phyloP scores from a whole-genome alignment of 2,888 invertebrate species.

The Machimus rusticus region DNA sequence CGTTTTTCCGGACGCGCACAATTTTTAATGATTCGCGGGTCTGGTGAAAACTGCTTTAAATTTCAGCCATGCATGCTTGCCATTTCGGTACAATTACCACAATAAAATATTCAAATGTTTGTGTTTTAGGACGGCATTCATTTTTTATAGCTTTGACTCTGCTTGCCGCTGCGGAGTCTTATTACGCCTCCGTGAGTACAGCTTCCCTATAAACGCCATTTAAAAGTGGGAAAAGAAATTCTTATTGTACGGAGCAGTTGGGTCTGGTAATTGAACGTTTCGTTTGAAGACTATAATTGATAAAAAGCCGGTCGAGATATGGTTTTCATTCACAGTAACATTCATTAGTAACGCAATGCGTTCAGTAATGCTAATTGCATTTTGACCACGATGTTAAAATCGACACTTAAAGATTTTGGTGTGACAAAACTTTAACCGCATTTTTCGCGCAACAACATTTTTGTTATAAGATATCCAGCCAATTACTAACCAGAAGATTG shows the following conservation, averaged over 20 bases:
- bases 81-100: not conserved
- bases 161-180: not conserved
- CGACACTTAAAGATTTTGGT: no score
- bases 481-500: no score
- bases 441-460: no score
- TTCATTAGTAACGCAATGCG: no score
- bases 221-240: not conserved
- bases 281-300: no score
- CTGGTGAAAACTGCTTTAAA: not conserved
- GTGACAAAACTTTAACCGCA: no score
- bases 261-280: not conserved
- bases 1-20: not conserved
- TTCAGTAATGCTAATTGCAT: no score
- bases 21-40: not conserved
- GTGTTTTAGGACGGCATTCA: not conserved
- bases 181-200: not conserved
- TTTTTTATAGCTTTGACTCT: not conserved
- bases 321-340: no score
- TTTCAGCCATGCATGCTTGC: not conserved
- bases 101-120: not conserved
- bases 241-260: not conserved
- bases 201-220: not conserved
- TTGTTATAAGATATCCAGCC: no score
- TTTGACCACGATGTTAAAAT: no score
- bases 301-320: no score